phyloP scores from a whole-genome alignment of 1,140 invertebrate genomes.

The Drosophila ogumai region DNA sequence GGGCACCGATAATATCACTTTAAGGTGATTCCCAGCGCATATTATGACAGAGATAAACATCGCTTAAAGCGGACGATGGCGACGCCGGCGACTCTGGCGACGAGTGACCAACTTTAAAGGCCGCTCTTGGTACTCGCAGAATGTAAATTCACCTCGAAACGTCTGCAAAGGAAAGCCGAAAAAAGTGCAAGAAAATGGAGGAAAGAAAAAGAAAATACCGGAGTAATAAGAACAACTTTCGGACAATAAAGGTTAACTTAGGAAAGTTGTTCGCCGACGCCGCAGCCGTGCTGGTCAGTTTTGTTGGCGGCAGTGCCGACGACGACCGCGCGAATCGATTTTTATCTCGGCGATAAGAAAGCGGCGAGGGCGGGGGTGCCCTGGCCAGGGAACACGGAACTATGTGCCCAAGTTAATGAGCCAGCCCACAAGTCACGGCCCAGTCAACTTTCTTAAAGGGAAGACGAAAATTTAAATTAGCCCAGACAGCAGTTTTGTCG shows the following conservation, averaged over 20 bases:
- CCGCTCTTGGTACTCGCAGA: slow-evolving; percentile 43
- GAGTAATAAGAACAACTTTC: slow-evolving; percentile 79
- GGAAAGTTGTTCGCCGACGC: slow-evolving; percentile 65
- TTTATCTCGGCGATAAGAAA: slow-evolving; percentile 66
- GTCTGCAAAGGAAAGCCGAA: slow-evolving; percentile 34
- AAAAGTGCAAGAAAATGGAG: slow-evolving; percentile 61
- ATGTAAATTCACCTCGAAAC: slow-evolving; percentile 69
- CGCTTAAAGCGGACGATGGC: slow-evolving; percentile 55
- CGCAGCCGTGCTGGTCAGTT: slow-evolving; percentile 60
- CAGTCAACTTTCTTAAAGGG: slow-evolving; percentile 77
- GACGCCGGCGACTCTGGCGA: slow-evolving; percentile 12
- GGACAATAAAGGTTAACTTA: slow-evolving; percentile 84
- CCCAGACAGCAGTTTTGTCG: slow-evolving; percentile 57
- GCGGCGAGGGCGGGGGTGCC: slow-evolving; percentile 8
- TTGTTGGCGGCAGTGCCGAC: slow-evolving; percentile 62
- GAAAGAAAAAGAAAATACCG: slow-evolving; percentile 46
- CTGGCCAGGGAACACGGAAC: slow-evolving; percentile 28
- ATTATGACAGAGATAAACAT: slow-evolving; percentile 83
- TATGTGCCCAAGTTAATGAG: slow-evolving; percentile 81
- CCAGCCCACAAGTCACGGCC: slow-evolving; percentile 71
- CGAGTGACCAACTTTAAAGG: slow-evolving; percentile 70
- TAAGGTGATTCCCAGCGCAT: slow-evolving; percentile 82
- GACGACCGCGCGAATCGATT: slow-evolving; percentile 81
- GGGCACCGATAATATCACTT: slow-evolving; percentile 72
- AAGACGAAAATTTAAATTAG: slow-evolving; percentile 77